Conservation (phyloP, 2,888 invertebrate species). For the Punctoribates punctum region DNA sequence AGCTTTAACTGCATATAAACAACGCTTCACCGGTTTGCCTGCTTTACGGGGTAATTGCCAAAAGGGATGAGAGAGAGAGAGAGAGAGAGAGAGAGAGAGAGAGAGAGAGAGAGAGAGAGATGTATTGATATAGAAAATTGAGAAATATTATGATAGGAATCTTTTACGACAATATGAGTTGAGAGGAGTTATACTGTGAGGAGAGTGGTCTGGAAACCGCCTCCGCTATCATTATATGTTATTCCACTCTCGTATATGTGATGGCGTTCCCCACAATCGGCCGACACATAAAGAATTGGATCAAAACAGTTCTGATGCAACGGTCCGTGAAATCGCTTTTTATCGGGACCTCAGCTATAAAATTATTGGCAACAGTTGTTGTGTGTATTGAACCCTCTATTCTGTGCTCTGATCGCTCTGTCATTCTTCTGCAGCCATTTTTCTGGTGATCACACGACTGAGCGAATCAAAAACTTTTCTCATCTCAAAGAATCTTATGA, state of each 20-base stretch:
- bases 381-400: neutral
- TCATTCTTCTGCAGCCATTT: neutral
- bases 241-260: neutral
- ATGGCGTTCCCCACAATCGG: neutral
- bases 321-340: conserved; percentile 34
- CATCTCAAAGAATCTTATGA: neutral
- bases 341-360: conserved; percentile 23
- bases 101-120: neutral
- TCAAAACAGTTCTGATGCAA: neutral
- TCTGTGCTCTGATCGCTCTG: neutral
- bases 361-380: conserved; percentile 31
- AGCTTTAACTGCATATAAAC: conserved; percentile 13
- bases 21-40: neutral
- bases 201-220: neutral
- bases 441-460: conserved; percentile 6
- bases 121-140: neutral
- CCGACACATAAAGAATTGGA: neutral
- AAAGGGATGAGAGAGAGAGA: neutral
- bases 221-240: neutral
- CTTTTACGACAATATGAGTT: neutral
- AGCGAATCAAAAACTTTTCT: neutral
- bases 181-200: too few relatives aligned
- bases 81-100: neutral
- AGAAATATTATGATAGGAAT: neutral
- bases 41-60: neutral